Percentiles rank a stretch among this genome's conserved stretches.
Conservation (phyloP, 2,888 invertebrate species). For the Endotricha flammealis region DNA sequence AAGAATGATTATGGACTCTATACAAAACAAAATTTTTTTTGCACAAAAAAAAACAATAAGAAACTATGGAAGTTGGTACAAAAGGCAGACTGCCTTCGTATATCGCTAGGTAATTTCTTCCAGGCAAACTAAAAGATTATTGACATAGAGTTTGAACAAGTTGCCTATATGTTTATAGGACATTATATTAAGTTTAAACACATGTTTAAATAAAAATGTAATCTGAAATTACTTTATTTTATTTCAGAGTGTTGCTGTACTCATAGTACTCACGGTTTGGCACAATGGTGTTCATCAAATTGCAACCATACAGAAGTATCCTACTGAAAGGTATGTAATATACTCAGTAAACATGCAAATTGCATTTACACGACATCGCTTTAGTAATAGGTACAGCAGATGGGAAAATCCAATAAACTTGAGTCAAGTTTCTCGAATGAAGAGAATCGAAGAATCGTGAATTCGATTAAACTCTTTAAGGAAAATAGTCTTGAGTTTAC, state of each 20-base stretch:
- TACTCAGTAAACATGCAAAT: not conserved
- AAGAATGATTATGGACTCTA: too few relatives aligned
- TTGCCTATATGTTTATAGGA: too few relatives aligned
- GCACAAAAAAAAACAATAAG: too few relatives aligned
- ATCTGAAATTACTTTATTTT: slow-evolving; percentile 30
- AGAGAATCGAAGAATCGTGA: not conserved
- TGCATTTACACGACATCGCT: not conserved
- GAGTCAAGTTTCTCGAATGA: not conserved
- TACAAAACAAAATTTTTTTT: too few relatives aligned
- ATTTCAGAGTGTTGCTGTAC: slow-evolving; percentile 50
- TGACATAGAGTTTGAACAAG: too few relatives aligned
- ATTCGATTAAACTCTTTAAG: not conserved
- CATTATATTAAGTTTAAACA: too few relatives aligned
- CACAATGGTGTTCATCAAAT: slow-evolving; percentile 50
- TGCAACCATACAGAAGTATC: slow-evolving; percentile 29
- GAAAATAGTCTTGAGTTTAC: not conserved
- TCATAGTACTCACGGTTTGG: slow-evolving; percentile 37
- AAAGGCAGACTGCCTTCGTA: too few relatives aligned
- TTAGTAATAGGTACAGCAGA: not conserved
- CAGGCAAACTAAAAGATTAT: too few relatives aligned
- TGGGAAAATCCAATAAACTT: not conserved
- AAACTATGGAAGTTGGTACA: too few relatives aligned
- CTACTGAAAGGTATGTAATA: slow-evolving; percentile 50
- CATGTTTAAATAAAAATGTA: too few relatives aligned
- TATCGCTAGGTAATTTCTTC: too few relatives aligned